Evolutionary conservation across 2,113 vertebrate species (phyloP).

Genomic region (Daboia siamensis): DNA sequence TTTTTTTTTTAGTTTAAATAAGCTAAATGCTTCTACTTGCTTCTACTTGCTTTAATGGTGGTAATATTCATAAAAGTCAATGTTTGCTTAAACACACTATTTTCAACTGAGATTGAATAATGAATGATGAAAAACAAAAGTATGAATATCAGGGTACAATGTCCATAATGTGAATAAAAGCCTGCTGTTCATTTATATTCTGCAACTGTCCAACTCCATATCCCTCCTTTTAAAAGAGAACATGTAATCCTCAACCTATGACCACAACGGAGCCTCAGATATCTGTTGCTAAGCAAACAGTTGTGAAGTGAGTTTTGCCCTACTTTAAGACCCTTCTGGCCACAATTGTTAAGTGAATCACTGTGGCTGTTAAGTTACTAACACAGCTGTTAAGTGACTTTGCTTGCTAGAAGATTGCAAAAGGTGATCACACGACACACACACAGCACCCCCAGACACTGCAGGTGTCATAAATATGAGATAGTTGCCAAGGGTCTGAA

Average conservation of each 20-base stretch:
- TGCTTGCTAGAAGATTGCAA: no score
- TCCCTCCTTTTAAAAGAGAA: slow-evolving; percentile 2
- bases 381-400: no score
- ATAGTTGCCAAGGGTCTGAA: no score
- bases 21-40: background rate
- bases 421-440: no score
- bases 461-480: no score
- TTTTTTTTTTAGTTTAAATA: background rate
- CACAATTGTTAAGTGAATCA: no score
- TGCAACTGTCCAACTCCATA: background rate
- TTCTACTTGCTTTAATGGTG: background rate
- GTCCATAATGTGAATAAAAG: background rate
- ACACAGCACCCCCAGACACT: no score
- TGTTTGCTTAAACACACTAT: background rate
- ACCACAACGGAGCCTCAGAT: no score
- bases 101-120: background rate
- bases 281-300: no score
- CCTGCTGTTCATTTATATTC: background rate
- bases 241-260: background rate
- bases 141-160: background rate
- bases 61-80: background rate
- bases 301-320: no score
- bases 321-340: no score
- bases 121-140: background rate
- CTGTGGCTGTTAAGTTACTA: no score